phyloP scores from a whole-genome alignment of 2,797 vertebrate species.

The Micromesistius poutassou region DNA sequence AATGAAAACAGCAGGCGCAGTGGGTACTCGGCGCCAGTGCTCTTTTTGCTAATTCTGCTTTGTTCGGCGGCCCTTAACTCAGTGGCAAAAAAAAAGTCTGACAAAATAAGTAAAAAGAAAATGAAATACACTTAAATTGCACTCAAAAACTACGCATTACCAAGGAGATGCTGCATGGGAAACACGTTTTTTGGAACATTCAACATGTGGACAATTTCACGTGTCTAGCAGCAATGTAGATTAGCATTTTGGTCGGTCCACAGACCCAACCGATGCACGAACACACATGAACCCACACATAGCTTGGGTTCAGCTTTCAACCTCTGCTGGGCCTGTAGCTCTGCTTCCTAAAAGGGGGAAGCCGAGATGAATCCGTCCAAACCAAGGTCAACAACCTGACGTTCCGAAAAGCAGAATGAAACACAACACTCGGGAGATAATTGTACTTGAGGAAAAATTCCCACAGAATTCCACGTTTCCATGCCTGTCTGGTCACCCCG shows the following conservation, averaged over 20 bases:
- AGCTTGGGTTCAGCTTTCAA: too few species aligned
- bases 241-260: too few species aligned
- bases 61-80: too few species aligned
- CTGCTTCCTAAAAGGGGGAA: neutral
- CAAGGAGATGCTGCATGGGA: too few species aligned
- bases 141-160: too few species aligned
- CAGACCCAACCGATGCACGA: neutral
- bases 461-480: constrained; percentile 54
- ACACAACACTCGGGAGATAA: constrained; percentile 25
- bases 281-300: neutral
- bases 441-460: constrained; percentile 53
- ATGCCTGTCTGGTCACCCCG: constrained; percentile 56
- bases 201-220: neutral
- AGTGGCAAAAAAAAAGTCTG: neutral
- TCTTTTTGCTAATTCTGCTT: constrained; percentile 45
- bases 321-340: too few species aligned
- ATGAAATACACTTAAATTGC: too few species aligned
- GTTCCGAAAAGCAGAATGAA: constrained; percentile 25
- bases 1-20: constrained; percentile 67
- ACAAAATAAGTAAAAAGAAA: too few species aligned
- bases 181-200: constrained; percentile 9
- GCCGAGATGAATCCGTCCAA: neutral
- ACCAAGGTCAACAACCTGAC: neutral
- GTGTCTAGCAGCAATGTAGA: too few species aligned
- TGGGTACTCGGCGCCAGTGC: constrained; percentile 44